Conservation (phyloP, 2,113 vertebrate species). For the Scatophagus argus region DNA sequence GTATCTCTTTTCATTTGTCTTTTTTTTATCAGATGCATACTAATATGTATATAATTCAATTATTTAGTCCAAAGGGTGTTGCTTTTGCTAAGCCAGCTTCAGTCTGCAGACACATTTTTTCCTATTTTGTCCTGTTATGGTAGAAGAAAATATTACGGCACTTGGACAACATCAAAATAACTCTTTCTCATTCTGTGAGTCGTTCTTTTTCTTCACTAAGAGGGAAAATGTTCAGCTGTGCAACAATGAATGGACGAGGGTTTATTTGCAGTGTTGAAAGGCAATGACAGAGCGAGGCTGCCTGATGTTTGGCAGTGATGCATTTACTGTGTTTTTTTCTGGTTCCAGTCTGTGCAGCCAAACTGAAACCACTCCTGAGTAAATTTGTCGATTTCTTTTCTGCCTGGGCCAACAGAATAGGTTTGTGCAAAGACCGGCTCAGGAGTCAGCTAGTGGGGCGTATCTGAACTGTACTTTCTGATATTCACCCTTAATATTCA, state of each 20-base stretch:
- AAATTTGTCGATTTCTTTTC: slow-evolving; percentile 36
- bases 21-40: slow-evolving; percentile 34
- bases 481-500: neutral
- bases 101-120: neutral
- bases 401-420: slow-evolving; percentile 4
- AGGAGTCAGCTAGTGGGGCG: neutral
- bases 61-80: neutral
- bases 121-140: neutral
- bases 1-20: neutral
- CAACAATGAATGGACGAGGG: slow-evolving; percentile 15
- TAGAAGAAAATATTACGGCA: neutral
- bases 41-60: slow-evolving; percentile 22
- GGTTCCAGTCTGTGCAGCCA: slow-evolving; percentile 30
- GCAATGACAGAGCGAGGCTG: slow-evolving; percentile 36
- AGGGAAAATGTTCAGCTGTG: slow-evolving; percentile 9
- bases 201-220: slow-evolving; percentile 7
- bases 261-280: slow-evolving; percentile 52
- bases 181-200: neutral
- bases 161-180: neutral
- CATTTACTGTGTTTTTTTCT: slow-evolving; percentile 16
- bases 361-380: slow-evolving; percentile 30
- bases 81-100: neutral
- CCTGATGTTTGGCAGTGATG: slow-evolving; percentile 43
- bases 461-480: neutral
- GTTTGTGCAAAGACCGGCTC: neutral